Conservation (phyloP, 1,140 invertebrate species). For the Paraescarpia echinospica region DNA sequence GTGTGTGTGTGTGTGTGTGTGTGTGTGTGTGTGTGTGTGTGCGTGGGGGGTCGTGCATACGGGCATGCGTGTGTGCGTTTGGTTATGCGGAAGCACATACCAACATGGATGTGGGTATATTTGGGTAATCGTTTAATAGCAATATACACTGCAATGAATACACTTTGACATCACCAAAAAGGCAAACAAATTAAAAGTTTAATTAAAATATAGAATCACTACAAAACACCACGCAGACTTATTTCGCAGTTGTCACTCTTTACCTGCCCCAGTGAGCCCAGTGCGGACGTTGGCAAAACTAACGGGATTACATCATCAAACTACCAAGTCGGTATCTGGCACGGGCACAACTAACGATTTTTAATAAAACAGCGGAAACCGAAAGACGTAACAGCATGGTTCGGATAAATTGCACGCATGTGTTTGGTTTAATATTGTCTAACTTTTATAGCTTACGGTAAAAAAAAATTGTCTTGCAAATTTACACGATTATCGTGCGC, state of each 20-base stretch:
- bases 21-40: too few species aligned
- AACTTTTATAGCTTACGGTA: too few species aligned
- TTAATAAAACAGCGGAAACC: not conserved
- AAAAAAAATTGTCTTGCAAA: too few species aligned
- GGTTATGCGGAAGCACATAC: too few species aligned
- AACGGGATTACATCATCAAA: too few species aligned
- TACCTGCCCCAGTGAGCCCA: not conserved
- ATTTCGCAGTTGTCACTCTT: not conserved
- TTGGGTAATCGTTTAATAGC: not conserved
- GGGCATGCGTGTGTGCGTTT: too few species aligned
- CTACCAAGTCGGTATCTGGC: not conserved
- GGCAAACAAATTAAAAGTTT: not conserved
- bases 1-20: too few species aligned
- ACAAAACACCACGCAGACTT: not conserved
- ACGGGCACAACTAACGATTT: not conserved
- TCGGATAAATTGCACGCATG: not conserved
- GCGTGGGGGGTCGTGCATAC: too few species aligned
- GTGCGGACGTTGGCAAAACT: too few species aligned
- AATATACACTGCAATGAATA: not conserved
- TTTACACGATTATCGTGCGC: too few species aligned
- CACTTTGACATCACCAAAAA: not conserved
- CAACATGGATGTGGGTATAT: not conserved
- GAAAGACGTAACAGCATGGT: not conserved
- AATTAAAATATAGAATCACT: not conserved
- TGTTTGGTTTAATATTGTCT: too few species aligned